Conservation (phyloP, 2,113 vertebrate species). For the Apistogramma diplotaenia region DNA sequence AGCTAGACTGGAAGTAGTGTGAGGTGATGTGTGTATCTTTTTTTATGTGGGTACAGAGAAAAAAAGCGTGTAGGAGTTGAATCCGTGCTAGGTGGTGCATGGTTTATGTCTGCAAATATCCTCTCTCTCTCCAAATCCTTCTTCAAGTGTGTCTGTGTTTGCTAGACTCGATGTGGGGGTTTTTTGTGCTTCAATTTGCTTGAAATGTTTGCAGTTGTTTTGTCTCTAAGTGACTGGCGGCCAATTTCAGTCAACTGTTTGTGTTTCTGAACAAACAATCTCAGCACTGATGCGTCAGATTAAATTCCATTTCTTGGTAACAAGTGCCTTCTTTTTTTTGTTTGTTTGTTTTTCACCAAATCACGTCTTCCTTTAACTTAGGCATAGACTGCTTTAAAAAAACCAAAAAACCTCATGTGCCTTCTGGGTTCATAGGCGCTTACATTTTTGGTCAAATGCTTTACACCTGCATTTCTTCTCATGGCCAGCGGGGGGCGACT, state of each 20-base stretch:
- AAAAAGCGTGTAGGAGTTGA: conserved; percentile 5
- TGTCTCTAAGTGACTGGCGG: neutral
- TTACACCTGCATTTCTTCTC: neutral
- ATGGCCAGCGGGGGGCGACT: neutral
- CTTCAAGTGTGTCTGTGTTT: neutral
- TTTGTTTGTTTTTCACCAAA: neutral
- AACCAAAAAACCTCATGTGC: neutral
- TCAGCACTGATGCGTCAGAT: neutral
- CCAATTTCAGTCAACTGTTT: neutral
- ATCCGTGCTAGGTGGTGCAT: neutral
- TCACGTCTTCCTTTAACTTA: neutral
- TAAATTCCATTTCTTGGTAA: neutral
- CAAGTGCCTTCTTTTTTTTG: neutral
- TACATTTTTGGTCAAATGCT: neutral
- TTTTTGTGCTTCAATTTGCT: neutral
- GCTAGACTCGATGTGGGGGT: neutral
- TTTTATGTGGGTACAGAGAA: neutral
- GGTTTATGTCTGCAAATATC: conserved; percentile 31
- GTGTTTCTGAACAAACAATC: neutral
- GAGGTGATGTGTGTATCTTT: neutral
- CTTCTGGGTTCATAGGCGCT: too few species aligned
- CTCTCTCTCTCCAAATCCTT: neutral
- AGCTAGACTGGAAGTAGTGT: neutral
- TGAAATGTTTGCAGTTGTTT: neutral
- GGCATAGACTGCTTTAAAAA: neutral